Base-by-base conservation (phyloP, 1,140 invertebrate genomes). In the Octopus bimaculoides region DNA sequence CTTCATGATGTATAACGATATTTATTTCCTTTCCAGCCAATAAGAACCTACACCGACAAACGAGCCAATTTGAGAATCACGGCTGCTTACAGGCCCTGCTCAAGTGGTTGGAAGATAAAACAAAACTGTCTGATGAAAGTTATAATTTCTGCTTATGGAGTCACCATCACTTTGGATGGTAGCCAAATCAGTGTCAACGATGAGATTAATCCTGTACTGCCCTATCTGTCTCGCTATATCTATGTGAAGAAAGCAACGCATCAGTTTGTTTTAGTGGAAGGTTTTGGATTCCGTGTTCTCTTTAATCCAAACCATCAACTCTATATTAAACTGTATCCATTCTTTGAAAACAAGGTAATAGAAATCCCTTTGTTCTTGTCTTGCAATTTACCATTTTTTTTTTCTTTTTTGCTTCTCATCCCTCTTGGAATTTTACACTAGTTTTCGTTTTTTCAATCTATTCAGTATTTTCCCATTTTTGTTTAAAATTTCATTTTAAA, bases 331-430 rank as follows among this genome's bases (percentile, higher is more conserved):
- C 75, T 84, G 12, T 79, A 79, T 54, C 80, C 83, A 55, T 84
- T 82, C 66, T 84, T 82, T 75, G 80, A 82, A 66, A 84, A 84
- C 61, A 84, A 82, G 81, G 83, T 84, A 75, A 52, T 61, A 61
- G 17, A 54, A 71, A 8, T 56, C 26, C 56, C 26, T 41, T 41
- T 41, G 26, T 2, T 41, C 26, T 41, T 41, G 26, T 41, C 26
- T 41, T 41, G 26, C 2, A 41, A 41, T 41, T 41, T 41, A 41
- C 26, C 26, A 41, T 41, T 41, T 41, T 41, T 41, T 41, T 41
- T 41, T 41, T 41, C 26, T 41, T 41, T 41, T 41, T 2, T 41
- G 26, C 26, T 41, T 1, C 2, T 41, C 26, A 41, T 41, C 26
- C 26, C 26, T 41, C 26, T 41, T 41, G 26, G 26, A 41, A 41